Evolutionary conservation across 2,888 invertebrate species (phyloP), one percentile per base, ranked within the genome.

Genomic region (Dyspetes luteomarginatus): DNA sequence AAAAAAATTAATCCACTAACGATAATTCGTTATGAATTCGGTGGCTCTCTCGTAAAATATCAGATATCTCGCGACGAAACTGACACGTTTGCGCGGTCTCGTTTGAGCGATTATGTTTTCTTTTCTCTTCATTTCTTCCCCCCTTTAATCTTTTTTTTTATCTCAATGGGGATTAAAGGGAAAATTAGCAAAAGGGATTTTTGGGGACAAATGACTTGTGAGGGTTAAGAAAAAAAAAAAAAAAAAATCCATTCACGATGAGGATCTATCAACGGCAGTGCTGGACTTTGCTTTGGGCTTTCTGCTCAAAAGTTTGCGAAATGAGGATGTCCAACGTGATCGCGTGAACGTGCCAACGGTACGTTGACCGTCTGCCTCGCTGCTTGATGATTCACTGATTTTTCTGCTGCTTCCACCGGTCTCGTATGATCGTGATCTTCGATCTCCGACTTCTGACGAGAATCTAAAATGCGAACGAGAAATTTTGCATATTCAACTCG

Each of bases 251-350:
- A 62, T 82, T 82, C 79, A 82, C 75, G 82, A 78, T 3, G 82
- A 79, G 0, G 71, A 62, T 68, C 74, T 62, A 24, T 81, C 78
- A 58, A 65, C 83, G 50, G 87, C 75, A 76, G 86, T 83, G 75
- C 84, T 45, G 48, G 28, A 41, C 83, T 90, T 90, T 58, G 86
- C 82, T 84, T 88, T 90, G 58, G 88, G 86, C 71, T 88, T 90
- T 45, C 90, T 89, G 15, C 91, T 89, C 15, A 92, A 88, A 7
- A 94, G 91, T 86, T 94, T 94, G 58, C 94, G 92, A 89, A 94
- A 94, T 3, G 94, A 94, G 0, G 94, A 93, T 17, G 94, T 94
- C 94, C 94, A 94, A 85, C 93, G 93, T 58, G 94, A 94, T 15
- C 94, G 92, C 7, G 92, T 93, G 75, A 94, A 88, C 85, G 92